Evolutionary conservation across 2,888 invertebrate species (phyloP).

Genomic region (Rapana venosa): DNA sequence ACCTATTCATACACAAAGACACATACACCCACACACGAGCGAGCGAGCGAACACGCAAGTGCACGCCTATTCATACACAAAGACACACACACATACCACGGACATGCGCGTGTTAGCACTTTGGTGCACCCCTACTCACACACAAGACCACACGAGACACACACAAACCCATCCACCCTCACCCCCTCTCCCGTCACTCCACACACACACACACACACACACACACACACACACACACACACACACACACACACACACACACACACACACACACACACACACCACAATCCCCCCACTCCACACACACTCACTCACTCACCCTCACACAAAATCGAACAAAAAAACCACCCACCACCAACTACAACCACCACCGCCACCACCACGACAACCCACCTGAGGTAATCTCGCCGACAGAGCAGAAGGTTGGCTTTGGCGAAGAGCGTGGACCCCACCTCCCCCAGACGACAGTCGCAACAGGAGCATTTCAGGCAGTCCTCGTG

Average conservation of each 20-base stretch:
- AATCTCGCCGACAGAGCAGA: constrained; percentile 93
- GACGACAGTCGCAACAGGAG: constrained; percentile 93
- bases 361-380: not conserved
- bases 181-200: not conserved
- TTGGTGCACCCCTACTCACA: not conserved
- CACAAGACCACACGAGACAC: not conserved
- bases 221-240: not conserved
- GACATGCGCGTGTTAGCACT: not conserved
- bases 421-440: constrained; percentile 94
- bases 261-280: constrained; percentile 9
- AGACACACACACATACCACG: no score
- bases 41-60: no score
- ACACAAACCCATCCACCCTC: not conserved
- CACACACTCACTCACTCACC: not conserved
- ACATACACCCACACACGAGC: no score
- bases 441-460: constrained; percentile 94
- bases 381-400: constrained; percentile 85
- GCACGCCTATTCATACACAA: no score
- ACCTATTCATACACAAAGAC: no score
- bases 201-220: not conserved
- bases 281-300: not conserved
- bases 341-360: no score
- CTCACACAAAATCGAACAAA: no score
- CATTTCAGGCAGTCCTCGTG: constrained; percentile 94
- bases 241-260: constrained; percentile 11